Evolutionary conservation across 2,888 invertebrate genomes (phyloP).

Genomic region (Drosophila rubida): DNA sequence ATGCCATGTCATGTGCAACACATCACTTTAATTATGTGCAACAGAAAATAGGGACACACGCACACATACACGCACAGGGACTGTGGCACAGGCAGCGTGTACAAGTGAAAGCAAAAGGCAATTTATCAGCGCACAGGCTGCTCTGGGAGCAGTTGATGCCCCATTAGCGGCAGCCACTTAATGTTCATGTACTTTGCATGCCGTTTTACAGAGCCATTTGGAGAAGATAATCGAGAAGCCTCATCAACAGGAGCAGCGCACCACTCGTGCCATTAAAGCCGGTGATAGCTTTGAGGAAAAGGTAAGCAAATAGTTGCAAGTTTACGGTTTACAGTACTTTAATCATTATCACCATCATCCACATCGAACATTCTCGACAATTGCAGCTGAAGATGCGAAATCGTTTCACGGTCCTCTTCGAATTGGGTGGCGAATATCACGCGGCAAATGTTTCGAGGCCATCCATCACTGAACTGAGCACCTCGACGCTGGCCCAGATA

Average conservation of each 20-base stretch:
- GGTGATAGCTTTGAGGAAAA: conserved; percentile 88
- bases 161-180: conserved; percentile 73
- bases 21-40: conserved; percentile 61
- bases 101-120: conserved; percentile 16
- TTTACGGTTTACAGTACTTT: not conserved
- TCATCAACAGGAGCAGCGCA: conserved; percentile 85
- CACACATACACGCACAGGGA: not conserved
- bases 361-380: not conserved
- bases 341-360: not conserved
- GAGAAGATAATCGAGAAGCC: conserved; percentile 95
- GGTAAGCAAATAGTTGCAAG: conserved; percentile 76
- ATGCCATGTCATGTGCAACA: conserved; percentile 71
- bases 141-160: conserved; percentile 34
- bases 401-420: conserved; percentile 94
- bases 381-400: conserved; percentile 85
- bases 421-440: conserved; percentile 90
- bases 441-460: conserved; percentile 88
- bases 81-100: too few species aligned
- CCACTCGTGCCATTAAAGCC: conserved; percentile 86
- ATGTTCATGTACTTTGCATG: conserved; percentile 55
- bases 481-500: conserved; percentile 92
- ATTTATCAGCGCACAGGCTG: conserved; percentile 50
- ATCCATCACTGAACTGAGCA: conserved; percentile 87
- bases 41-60: conserved; percentile 3
- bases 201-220: conserved; percentile 89